Percentiles rank a stretch among this genome's conserved stretches.
phyloP scores from a whole-genome alignment of 2,888 invertebrate genomes.

The Eupeodes latifasciatus region DNA sequence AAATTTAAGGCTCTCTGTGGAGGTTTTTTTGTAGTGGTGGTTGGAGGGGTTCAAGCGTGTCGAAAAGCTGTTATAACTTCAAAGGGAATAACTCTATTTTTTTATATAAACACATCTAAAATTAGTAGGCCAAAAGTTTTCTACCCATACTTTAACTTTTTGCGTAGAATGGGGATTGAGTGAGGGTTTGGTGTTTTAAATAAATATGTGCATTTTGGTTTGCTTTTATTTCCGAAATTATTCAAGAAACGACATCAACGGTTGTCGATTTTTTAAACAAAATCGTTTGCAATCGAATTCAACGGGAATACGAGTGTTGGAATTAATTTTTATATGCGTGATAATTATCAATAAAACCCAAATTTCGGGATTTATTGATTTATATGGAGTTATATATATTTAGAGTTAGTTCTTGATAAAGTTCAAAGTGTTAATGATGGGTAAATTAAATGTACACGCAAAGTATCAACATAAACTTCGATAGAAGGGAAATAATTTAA shows the following conservation, averaged over 20 bases:
- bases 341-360: constrained; percentile 1
- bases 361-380: constrained; percentile 2
- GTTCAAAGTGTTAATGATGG: constrained; percentile 1
- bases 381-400: neutral
- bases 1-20: constrained; percentile 19
- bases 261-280: neutral
- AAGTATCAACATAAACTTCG: too few species aligned
- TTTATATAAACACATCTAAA: neutral
- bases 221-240: neutral
- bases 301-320: constrained; percentile 14
- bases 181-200: neutral
- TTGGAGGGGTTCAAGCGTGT: constrained; percentile 43
- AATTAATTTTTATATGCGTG: constrained; percentile 33
- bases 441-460: too few species aligned
- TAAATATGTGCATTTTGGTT: neutral
- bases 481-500: too few species aligned
- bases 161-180: neutral
- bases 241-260: neutral
- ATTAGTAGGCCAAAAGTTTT: neutral
- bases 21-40: neutral
- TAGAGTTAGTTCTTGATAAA: constrained; percentile 7
- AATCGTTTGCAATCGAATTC: constrained; percentile 15
- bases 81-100: constrained; percentile 18
- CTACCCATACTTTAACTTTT: neutral
- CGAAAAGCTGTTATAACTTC: constrained; percentile 42